Evolutionary conservation across 2,797 vertebrate species (phyloP).

Genomic region (Novumbra hubbsi): DNA sequence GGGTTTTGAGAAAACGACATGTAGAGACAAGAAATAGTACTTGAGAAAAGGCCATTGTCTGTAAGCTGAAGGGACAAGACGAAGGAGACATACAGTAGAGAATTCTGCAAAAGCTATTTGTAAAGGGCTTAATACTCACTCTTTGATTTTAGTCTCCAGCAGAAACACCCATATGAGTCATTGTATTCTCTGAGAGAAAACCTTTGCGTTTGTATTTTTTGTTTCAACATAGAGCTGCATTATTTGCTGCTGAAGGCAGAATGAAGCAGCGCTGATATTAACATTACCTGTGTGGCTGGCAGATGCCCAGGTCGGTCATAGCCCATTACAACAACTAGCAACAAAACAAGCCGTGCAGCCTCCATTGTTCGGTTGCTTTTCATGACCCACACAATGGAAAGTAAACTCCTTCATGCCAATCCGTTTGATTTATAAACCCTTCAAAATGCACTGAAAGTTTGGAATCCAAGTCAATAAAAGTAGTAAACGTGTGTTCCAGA

Average conservation of each 20-base stretch:
- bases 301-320: constrained; percentile 35
- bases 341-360: constrained; percentile 48
- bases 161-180: constrained; percentile 62
- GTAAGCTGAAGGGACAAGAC: constrained; percentile 33
- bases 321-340: constrained; percentile 55
- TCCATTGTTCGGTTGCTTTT: constrained; percentile 35
- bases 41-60: too few relatives aligned
- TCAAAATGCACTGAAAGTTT: constrained; percentile 52
- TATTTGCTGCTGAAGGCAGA: constrained; percentile 26
- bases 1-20: too few relatives aligned
- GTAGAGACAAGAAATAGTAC: too few relatives aligned
- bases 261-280: constrained; percentile 23
- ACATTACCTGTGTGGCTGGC: constrained; percentile 50
- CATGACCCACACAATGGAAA: constrained; percentile 44
- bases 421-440: constrained; percentile 61
- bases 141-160: constrained; percentile 51
- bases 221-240: constrained; percentile 33
- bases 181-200: constrained; percentile 61
- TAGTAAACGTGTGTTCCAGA: constrained; percentile 55
- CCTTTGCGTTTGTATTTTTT: constrained; percentile 55
- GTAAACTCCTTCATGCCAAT: constrained; percentile 45
- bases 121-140: constrained; percentile 27
- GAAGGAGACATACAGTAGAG: constrained; percentile 42
- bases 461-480: constrained; percentile 62
- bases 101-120: constrained; percentile 59